Conservation (phyloP, 1,140 invertebrate genomes). For the Calliphora vicina region DNA sequence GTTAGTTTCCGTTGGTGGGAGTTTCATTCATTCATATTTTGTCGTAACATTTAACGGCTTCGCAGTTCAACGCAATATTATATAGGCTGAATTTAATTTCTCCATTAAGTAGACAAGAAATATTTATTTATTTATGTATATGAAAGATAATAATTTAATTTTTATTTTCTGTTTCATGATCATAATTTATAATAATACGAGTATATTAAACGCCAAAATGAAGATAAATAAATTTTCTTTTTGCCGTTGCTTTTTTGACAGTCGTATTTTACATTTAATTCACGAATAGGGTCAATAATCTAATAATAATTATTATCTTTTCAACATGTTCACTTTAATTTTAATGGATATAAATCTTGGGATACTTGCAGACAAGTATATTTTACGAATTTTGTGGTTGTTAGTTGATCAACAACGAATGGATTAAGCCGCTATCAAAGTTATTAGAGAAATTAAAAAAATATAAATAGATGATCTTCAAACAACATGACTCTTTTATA, state of each 20-base stretch:
- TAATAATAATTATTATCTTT: background rate
- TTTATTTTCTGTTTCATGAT: too few species aligned
- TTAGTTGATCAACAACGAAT: background rate
- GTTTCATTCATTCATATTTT: background rate
- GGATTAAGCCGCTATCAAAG: background rate
- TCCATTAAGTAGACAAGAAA: background rate
- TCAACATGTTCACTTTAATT: background rate
- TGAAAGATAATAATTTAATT: too few species aligned
- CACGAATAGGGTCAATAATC: background rate
- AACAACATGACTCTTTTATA: too few species aligned
- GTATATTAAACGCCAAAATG: background rate
- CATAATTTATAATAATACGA: background rate
- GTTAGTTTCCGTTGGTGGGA: background rate
- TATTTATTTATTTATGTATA: background rate
- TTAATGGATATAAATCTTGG: background rate
- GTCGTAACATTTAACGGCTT: slow-evolving; percentile 4
- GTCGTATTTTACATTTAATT: background rate
- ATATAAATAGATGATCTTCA: background rate
- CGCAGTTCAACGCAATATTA: background rate
- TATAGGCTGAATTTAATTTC: background rate
- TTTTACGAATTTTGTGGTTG: background rate
- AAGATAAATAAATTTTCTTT: background rate
- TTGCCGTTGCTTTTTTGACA: background rate
- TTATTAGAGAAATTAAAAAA: background rate
- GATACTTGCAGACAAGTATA: background rate